A percentile compares a stretch with the other conserved stretches of the same genome.
Evolutionary conservation across 2,113 vertebrate species (phyloP).

Genomic region (Gopherus evgoodei): DNA sequence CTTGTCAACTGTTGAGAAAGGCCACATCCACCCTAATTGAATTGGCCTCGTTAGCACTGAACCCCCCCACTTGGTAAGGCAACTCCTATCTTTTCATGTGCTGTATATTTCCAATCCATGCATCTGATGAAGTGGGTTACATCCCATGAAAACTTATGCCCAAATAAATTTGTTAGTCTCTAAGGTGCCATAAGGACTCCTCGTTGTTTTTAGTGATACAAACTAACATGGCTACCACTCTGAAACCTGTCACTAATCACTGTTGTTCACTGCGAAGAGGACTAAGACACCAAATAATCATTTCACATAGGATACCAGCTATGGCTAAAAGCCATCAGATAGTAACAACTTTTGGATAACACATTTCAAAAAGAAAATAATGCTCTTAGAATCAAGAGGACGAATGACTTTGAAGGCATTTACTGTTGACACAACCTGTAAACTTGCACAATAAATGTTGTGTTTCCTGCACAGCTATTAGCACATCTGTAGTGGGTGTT

Average conservation of each 20-base stretch:
- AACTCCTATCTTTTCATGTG: too few relatives aligned
- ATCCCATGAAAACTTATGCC: too few relatives aligned
- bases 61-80: too few relatives aligned
- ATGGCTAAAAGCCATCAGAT: background rate
- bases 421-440: constrained; percentile 1
- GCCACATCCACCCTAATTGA: too few relatives aligned
- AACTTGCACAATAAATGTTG: constrained; percentile 7
- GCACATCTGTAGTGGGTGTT: background rate
- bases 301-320: background rate
- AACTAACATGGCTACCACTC: too few relatives aligned
- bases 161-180: too few relatives aligned
- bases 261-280: background rate
- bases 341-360: background rate
- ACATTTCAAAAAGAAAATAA: background rate
- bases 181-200: too few relatives aligned
- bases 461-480: background rate
- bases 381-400: background rate
- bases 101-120: too few relatives aligned
- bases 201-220: too few relatives aligned
- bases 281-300: background rate
- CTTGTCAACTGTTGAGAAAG: too few relatives aligned
- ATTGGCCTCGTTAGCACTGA: too few relatives aligned
- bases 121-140: too few relatives aligned
- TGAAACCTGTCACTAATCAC: background rate
- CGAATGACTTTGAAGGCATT: background rate